phyloP scores from a whole-genome alignment of 1,140 invertebrate species.

The Lepidostoma basale region DNA sequence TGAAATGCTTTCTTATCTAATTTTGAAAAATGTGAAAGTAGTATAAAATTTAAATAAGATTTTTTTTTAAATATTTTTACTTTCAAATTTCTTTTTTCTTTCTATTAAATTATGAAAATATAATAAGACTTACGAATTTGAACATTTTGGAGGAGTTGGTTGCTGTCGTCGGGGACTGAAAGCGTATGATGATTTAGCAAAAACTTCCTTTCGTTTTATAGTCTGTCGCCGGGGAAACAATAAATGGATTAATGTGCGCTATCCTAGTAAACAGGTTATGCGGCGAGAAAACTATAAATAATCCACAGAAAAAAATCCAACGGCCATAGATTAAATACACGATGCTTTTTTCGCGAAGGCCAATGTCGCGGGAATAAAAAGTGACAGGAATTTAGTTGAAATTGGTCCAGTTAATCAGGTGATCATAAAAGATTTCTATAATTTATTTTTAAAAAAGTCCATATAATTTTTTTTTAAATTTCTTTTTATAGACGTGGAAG shows the following conservation, averaged over 20 bases:
- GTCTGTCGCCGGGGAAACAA: not conserved
- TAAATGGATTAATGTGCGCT: slow-evolving; percentile 1
- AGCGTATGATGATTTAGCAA: slow-evolving; percentile 36
- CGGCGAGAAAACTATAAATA: not conserved
- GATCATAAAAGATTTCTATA: too few species aligned
- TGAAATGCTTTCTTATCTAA: too few species aligned
- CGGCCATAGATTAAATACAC: not conserved
- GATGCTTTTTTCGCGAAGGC: slow-evolving; percentile 6
- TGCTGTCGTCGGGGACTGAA: slow-evolving; percentile 31
- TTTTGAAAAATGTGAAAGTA: too few species aligned
- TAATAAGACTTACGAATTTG: slow-evolving; percentile 46
- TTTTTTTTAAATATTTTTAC: too few species aligned
- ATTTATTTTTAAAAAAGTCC: too few species aligned
- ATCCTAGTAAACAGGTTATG: not conserved
- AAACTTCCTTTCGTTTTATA: slow-evolving; percentile 23
- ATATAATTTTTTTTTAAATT: too few species aligned
- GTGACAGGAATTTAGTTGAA: not conserved
- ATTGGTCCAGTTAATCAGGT: too few species aligned
- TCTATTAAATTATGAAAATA: not conserved
- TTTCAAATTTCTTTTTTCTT: too few species aligned
- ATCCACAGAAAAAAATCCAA: not conserved
- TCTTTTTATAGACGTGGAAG: too few species aligned
- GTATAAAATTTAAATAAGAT: too few species aligned
- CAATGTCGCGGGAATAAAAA: slow-evolving; percentile 11
- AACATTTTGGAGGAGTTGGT: slow-evolving; percentile 39